phyloP scores from a whole-genome alignment of 2,797 vertebrate genomes.

The Sciaenops ocellatus region DNA sequence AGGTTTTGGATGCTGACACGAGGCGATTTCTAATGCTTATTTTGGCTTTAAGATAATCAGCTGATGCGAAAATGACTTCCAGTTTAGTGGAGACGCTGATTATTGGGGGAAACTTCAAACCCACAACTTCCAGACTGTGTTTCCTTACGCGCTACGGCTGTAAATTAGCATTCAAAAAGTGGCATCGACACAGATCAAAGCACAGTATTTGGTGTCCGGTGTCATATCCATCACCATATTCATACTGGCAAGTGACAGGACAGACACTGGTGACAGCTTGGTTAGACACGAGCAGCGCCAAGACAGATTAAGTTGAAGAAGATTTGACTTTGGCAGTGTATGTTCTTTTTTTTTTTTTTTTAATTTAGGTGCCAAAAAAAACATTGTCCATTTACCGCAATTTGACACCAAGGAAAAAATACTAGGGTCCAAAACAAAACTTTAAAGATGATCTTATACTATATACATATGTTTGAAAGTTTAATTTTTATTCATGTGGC shows the following conservation, averaged over 20 bases:
- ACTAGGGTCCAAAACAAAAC: not conserved
- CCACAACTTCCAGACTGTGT: not conserved
- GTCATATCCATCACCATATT: constrained; percentile 20
- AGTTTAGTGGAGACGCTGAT: not conserved
- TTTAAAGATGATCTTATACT: not conserved
- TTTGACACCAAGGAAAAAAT: not conserved
- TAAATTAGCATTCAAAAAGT: constrained; percentile 28
- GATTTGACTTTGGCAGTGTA: not conserved
- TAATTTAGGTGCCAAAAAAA: too few species aligned
- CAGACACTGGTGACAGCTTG: not conserved
- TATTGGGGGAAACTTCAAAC: not conserved
- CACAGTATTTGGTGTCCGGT: not conserved
- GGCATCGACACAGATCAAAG: constrained; percentile 13
- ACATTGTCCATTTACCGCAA: too few species aligned
- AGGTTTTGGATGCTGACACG: not conserved
- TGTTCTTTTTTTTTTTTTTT: too few species aligned
- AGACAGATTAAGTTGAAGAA: constrained; percentile 8
- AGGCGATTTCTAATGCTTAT: not conserved
- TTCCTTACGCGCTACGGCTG: not conserved
- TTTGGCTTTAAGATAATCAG: not conserved
- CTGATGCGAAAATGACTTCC: not conserved
- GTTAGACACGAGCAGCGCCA: constrained; percentile 1
- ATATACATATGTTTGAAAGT: not conserved
- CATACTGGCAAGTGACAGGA: constrained; percentile 13
- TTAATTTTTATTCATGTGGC: constrained; percentile 14